Evolutionary conservation across 2,797 vertebrate species (phyloP).

Genomic region (Cottoperca gobio): DNA sequence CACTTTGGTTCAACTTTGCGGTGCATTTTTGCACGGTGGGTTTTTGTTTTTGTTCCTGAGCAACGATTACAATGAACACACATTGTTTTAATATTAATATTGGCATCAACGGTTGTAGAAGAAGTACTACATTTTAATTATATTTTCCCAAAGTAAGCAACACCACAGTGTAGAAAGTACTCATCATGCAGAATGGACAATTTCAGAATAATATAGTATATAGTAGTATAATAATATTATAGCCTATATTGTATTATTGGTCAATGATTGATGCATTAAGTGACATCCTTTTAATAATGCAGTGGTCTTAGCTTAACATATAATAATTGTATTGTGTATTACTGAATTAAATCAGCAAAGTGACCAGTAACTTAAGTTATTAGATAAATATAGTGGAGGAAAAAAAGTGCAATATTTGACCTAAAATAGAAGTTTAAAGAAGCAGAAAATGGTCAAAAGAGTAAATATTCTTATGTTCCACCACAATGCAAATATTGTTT

Average conservation of each 20-base stretch:
- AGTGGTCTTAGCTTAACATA: not conserved
- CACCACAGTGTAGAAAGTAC: too few relatives aligned
- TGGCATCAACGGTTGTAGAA: not conserved
- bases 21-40: not conserved
- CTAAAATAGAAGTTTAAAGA: too few relatives aligned
- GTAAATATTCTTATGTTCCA: not conserved
- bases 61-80: constrained; percentile 1
- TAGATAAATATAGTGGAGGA: not conserved
- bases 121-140: not conserved
- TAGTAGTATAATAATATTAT: too few relatives aligned
- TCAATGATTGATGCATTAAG: not conserved
- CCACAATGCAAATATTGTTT: not conserved
- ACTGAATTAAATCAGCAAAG: not conserved
- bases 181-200: not conserved
- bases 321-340: not conserved
- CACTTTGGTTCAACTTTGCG: not conserved
- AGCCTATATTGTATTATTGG: not conserved
- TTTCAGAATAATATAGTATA: too few relatives aligned
- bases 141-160: not conserved
- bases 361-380: not conserved
- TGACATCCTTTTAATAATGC: not conserved
- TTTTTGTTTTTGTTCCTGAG: not conserved
- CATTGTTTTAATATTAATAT: not conserved
- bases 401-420: not conserved
- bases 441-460: not conserved